Percentiles rank a stretch among this genome's conserved stretches.
phyloP scores from a whole-genome alignment of 1,140 invertebrate genomes.

The Bombus affinis region DNA sequence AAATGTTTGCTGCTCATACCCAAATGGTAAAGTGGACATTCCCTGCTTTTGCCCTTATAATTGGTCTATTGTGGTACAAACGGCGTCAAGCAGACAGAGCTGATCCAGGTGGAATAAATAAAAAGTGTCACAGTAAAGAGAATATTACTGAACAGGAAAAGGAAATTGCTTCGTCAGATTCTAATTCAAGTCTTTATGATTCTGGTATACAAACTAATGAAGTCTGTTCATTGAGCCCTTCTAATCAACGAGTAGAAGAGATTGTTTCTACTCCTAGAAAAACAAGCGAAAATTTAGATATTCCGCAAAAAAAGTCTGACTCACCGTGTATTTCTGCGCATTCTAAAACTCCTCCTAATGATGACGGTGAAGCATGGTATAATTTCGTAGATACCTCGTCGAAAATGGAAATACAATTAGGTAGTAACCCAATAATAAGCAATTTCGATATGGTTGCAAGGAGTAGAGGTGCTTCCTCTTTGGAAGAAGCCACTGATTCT shows the following conservation, averaged over 20 bases:
- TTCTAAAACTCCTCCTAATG: slow-evolving; percentile 37
- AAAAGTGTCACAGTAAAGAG: slow-evolving; percentile 25
- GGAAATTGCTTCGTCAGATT: neutral
- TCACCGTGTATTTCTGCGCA: slow-evolving; percentile 59
- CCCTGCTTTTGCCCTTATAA: slow-evolving; percentile 78
- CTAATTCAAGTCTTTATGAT: slow-evolving; percentile 39
- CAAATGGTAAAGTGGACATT: slow-evolving; percentile 80
- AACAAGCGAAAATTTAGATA: slow-evolving; percentile 73
- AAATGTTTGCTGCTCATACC: slow-evolving; percentile 72
- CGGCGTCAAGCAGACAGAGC: slow-evolving; percentile 78
- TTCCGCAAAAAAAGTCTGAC: slow-evolving; percentile 62
- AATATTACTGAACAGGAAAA: neutral
- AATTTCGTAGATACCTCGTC: slow-evolving; percentile 2
- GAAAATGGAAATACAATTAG: slow-evolving; percentile 59
- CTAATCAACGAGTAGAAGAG: slow-evolving; percentile 11
- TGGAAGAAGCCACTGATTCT: neutral
- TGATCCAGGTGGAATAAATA: slow-evolving; percentile 80
- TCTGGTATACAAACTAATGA: slow-evolving; percentile 68
- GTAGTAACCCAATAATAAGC: slow-evolving; percentile 68
- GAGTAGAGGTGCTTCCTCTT: slow-evolving; percentile 38
- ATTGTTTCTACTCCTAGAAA: slow-evolving; percentile 60
- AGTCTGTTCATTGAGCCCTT: slow-evolving; percentile 55
- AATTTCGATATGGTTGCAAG: slow-evolving; percentile 68
- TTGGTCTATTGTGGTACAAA: slow-evolving; percentile 82
- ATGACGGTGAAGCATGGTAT: slow-evolving; percentile 67